Conservation (phyloP, 2,113 vertebrate genomes). For the Pterocles gutturalis region DNA sequence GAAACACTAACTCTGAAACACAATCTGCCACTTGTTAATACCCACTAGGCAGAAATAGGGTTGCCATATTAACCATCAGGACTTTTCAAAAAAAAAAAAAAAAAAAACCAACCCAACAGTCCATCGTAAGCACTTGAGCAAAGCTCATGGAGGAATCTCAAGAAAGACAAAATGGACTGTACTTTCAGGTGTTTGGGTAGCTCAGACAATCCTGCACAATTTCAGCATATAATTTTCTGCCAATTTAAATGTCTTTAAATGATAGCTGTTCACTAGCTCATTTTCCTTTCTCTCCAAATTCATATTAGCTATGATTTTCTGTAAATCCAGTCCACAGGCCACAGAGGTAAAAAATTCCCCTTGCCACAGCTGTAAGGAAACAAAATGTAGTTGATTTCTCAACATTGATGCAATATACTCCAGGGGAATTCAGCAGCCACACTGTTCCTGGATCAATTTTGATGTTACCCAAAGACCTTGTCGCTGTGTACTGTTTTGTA, state of each 20-base stretch:
- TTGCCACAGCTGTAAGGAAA: background rate
- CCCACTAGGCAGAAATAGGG: background rate
- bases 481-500: background rate
- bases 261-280: background rate
- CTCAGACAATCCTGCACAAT: background rate
- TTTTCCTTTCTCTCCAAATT: background rate
- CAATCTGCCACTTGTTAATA: background rate
- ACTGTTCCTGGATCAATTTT: background rate
- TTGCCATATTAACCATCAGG: background rate
- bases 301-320: background rate
- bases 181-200: background rate
- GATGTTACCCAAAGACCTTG: background rate
- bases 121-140: background rate
- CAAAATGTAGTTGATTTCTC: background rate
- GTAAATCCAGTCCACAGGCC: background rate
- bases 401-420: background rate
- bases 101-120: background rate
- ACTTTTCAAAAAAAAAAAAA: background rate
- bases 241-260: background rate
- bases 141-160: background rate
- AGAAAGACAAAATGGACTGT: background rate
- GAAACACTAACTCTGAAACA: conserved; percentile 5
- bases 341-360: background rate
- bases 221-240: background rate
- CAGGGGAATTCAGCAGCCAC: background rate